These are phyloP conservation scores for Xenopus petersii DNA, from an alignment of 2,797 vertebrate genomes.

Conservation along the genomic window DNA sequence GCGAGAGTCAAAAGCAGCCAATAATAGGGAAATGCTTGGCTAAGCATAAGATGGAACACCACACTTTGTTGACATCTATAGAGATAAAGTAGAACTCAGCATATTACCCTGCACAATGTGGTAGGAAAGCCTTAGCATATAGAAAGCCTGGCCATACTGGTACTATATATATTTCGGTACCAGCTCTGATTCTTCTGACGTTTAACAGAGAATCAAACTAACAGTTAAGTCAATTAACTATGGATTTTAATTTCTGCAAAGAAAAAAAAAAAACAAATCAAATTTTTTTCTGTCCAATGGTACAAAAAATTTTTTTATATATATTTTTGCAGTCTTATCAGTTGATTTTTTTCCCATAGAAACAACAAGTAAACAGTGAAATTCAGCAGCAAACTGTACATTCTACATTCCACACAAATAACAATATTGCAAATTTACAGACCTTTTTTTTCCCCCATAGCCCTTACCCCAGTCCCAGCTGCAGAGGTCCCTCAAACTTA, in stretches of 20 bases:
- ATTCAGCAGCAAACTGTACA: slow-evolving; percentile 72
- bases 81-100: too few species aligned
- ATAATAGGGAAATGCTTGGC: too few species aligned
- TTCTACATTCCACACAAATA: slow-evolving; percentile 79
- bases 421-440: slow-evolving; percentile 66
- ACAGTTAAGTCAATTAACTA: slow-evolving; percentile 40
- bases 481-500: slow-evolving; percentile 52
- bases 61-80: too few species aligned
- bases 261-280: not conserved
- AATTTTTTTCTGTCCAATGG: slow-evolving; percentile 22
- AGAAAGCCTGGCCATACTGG: too few species aligned
- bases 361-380: slow-evolving; percentile 62
- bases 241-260: slow-evolving; percentile 49
- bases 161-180: not conserved
- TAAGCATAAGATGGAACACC: too few species aligned
- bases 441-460: slow-evolving; percentile 53
- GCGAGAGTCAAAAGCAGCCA: too few species aligned
- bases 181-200: not conserved
- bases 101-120: too few species aligned
- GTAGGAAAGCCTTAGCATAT: too few species aligned
- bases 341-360: slow-evolving; percentile 54
- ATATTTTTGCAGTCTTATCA: slow-evolving; percentile 53
- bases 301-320: slow-evolving; percentile 30
- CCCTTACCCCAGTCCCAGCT: slow-evolving; percentile 50
- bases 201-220: slow-evolving; percentile 46